Base-by-base conservation (phyloP, 1,140 invertebrate species). In the Ips typographus region DNA sequence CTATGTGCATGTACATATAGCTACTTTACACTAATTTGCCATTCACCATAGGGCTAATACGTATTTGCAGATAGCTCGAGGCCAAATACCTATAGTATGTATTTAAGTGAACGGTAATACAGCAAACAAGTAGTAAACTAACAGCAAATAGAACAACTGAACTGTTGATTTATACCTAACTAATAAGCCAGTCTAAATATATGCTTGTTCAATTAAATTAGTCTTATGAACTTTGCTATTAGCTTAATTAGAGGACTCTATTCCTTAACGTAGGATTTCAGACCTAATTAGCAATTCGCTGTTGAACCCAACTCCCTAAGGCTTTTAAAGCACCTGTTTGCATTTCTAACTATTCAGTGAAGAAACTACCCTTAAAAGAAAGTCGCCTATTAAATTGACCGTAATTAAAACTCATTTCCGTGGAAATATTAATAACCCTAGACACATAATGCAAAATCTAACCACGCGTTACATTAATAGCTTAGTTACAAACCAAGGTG, bases 401-500 rank as follows among this genome's bases (percentile, higher is more conserved):
- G 44, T 49, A 51, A 52, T 51, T 40, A 49, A 63, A 51, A 52
- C 22, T 61, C 63, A 66, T 60, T 49, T 60, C 57, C 43, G 39
- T 41, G 65, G 56, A 68, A 68, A 60, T 68, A 68, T 68, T 68
- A 60, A 68, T 68, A 68, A 59, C 52, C 40, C n/a, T 7, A 42
- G 47, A n/a, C 41, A 8, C 42, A 53, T 22, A 41, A 51, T 51
- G 37, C 60, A 58, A 69, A 4, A 36, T 4, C 63, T 63, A 69
- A 69, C 67, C 57, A 44, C 44, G 61, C 61, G 67, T 39, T 42
- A 43, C 55, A 52, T 53, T 60, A 64, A 69, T 57, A 55, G 43
- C 55, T 41, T 61, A 61, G 63, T 63, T 69, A 69, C 63, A 61
- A 63, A 69, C 60, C 49, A 69, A 69, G 67, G 67, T 69, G 67